Percentiles rank a stretch among this genome's conserved stretches.
phyloP scores from a whole-genome alignment of 2,888 invertebrate genomes.

The Rhabditophanes sp. region DNA sequence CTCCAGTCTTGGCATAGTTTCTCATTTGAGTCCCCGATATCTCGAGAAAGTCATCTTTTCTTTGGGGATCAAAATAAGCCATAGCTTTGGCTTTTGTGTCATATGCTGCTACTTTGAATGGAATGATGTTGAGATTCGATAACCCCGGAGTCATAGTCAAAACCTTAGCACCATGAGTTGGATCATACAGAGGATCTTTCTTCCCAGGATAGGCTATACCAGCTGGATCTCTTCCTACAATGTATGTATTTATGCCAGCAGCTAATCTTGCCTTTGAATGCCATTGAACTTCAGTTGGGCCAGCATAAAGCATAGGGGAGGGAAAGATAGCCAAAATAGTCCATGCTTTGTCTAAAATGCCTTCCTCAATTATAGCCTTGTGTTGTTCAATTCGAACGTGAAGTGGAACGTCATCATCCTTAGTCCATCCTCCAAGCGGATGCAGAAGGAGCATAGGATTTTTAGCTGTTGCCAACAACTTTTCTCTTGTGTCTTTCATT shows the following conservation, averaged over 20 bases:
- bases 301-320: conserved; percentile 98
- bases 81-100: conserved; percentile 55
- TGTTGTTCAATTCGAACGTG: conserved; percentile 72
- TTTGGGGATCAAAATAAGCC: conserved; percentile 66
- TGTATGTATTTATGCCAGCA: conserved; percentile 93
- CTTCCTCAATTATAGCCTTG: conserved; percentile 45
- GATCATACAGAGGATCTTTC: conserved; percentile 72
- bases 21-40: conserved; percentile 82
- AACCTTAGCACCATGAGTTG: conserved; percentile 74
- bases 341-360: conserved; percentile 60
- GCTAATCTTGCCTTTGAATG: conserved; percentile 61
- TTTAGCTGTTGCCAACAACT: no score
- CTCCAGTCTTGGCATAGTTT: conserved; percentile 62
- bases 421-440: conserved; percentile 58
- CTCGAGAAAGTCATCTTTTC: conserved; percentile 72
- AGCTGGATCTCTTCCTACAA: conserved; percentile 94
- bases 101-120: conserved; percentile 93
- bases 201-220: conserved; percentile 79
- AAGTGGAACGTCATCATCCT: conserved; percentile 75
- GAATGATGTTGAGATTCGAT: conserved; percentile 77
- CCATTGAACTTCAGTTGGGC: conserved; percentile 75
- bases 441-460: conserved; percentile 84
- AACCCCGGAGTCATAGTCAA: conserved; percentile 85
- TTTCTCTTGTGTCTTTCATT: conserved; percentile 79
- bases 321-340: conserved; percentile 99